Base-by-base conservation (phyloP, 2,797 vertebrate genomes). In the Sorex maritimensis region DNA sequence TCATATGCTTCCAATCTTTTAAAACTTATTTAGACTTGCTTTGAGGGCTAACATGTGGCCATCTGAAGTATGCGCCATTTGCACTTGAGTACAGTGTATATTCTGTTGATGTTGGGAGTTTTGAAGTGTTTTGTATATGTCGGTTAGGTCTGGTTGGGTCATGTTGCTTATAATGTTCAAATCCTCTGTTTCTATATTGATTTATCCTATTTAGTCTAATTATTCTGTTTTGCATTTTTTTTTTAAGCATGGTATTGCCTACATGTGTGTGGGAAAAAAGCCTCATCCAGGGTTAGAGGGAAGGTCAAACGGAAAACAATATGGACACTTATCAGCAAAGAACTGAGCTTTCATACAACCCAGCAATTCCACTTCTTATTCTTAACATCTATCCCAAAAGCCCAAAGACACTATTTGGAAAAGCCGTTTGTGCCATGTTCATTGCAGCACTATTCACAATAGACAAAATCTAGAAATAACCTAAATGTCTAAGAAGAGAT, bases 21-120 rank as follows among this genome's bases (percentile, higher is more conserved):
- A 80, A 86, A 93, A 87, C 63, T 68, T 55, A 67, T 55, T 68
- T 55, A 67, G 23, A 67, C 26, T 85, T 91, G n/a, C 30, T 49
- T 72, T 81, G 49, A 87, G 55, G 69, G 26, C 17, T 67, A 84
- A 77, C n/a, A 74, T 30, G 38, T 21, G 5, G 4, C 34, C 86
- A 46, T 77, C n/a, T 81, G 28, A 19, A 93, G 44, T 81, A 23
- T 83, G 26, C 41, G 41, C 13, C n/a, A 87, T 9, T 24, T 82
- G 28, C 28, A 80, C 30, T 30, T 88, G 86, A 90, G 78, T 86
- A 90, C 30, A 84, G 67, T 61, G 4, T 41, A 6, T 21, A 21
- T 21, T 61, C 21, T 61, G 41, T 28, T 72, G 19, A 81, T 49
- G 52, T 1, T 78, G 55, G 44, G 78, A 92, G 7, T 38, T 86